Conservation (phyloP, 2,888 invertebrate genomes). For the Polydrusus cervinus region DNA sequence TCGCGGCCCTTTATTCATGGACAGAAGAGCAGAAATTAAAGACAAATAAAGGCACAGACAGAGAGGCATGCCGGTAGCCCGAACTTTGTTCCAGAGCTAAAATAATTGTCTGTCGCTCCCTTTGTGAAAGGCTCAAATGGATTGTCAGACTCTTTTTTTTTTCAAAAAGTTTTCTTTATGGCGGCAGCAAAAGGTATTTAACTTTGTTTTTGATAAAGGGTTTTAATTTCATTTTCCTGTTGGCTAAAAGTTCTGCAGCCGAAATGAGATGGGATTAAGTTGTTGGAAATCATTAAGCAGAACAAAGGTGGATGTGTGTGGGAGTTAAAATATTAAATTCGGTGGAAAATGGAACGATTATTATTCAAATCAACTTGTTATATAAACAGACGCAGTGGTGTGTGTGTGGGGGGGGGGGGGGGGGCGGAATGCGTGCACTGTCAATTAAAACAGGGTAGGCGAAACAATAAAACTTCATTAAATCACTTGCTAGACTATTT, state of each 20-base stretch:
- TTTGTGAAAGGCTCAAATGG: conserved; percentile 36
- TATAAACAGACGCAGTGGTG: no score
- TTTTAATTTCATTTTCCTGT: conserved; percentile 34
- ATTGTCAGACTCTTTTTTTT: conserved; percentile 33
- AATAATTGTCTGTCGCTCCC: conserved; percentile 35
- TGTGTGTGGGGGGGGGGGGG: no score
- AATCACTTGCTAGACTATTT: no score
- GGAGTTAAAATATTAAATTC: not conserved
- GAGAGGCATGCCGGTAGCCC: conserved; percentile 18
- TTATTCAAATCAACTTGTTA: no score
- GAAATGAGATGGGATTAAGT: not conserved
- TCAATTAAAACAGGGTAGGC: no score
- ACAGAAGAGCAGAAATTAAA: conserved; percentile 44
- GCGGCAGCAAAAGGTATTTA: conserved; percentile 33
- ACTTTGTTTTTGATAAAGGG: conserved; percentile 32
- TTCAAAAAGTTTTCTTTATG: conserved; percentile 31
- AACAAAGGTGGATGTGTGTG: conserved; percentile 15
- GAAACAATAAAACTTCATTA: no score
- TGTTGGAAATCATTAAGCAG: conserved; percentile 10
- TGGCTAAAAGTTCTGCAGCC: conserved; percentile 11
- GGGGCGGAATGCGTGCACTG: no score
- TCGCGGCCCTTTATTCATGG: conserved; percentile 27
- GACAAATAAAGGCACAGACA: conserved; percentile 40
- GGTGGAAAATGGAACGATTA: not conserved
- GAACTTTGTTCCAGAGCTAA: conserved; percentile 28